Conservation (phyloP, 1,140 invertebrate genomes). For the Batillaria attramentaria region DNA sequence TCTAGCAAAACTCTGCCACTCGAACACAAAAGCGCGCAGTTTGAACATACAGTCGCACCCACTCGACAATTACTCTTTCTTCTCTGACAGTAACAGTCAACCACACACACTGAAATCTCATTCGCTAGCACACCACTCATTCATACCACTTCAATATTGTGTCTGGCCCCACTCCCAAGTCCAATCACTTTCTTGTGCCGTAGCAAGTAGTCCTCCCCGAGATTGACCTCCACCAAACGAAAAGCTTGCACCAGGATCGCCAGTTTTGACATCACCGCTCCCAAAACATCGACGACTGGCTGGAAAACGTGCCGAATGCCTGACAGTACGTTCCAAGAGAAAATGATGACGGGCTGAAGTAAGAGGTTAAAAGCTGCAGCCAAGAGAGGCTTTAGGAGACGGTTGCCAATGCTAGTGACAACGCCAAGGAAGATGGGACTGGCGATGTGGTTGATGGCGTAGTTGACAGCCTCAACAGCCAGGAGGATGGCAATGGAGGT, state of each 20-base stretch:
- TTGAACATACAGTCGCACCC: too few species aligned
- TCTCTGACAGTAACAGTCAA: too few species aligned
- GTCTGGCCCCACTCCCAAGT: neutral
- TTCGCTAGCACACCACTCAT: neutral
- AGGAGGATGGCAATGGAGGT: constrained; percentile 7
- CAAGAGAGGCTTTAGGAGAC: constrained; percentile 18
- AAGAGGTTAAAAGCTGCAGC: constrained; percentile 20
- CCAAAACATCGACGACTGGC: constrained; percentile 22
- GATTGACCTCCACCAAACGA: constrained; percentile 27
- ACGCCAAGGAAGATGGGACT: constrained; percentile 22
- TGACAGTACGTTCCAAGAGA: constrained; percentile 28
- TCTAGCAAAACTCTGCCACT: too few species aligned
- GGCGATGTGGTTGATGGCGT: neutral
- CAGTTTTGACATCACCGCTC: neutral
- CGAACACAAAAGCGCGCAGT: too few species aligned
- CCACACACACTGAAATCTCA: too few species aligned
- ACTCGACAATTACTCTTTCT: too few species aligned
- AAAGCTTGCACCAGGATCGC: constrained; percentile 22
- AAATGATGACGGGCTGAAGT: constrained; percentile 22
- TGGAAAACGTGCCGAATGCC: neutral
- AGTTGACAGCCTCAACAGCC: neutral
- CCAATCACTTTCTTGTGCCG: neutral
- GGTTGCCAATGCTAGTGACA: constrained; percentile 7
- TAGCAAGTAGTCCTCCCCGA: neutral
- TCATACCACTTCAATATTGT: neutral